Percentiles rank a stretch among this genome's conserved stretches.
Evolutionary conservation across 2,113 vertebrate genomes (phyloP).

Genomic region (Patagioenas fasciata): DNA sequence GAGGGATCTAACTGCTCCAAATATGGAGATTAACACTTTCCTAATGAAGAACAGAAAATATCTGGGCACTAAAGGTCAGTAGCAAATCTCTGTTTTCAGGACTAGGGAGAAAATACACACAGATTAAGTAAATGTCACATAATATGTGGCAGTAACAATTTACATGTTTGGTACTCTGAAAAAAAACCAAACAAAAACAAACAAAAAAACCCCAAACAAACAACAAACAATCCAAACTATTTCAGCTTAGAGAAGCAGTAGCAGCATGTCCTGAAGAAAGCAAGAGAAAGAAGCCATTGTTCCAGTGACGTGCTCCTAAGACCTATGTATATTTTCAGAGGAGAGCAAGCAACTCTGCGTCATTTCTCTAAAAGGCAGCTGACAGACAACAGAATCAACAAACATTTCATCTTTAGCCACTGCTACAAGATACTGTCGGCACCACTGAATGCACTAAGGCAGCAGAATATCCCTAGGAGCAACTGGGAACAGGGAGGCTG

Average conservation of each 20-base stretch:
- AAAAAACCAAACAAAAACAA: not conserved
- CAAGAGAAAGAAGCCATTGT: not conserved
- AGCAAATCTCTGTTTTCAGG: not conserved
- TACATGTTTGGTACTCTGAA: not conserved
- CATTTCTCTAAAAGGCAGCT: not conserved
- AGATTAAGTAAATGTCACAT: not conserved
- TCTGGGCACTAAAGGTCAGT: not conserved
- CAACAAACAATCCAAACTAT: not conserved
- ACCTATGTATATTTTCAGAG: not conserved
- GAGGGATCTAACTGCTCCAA: not conserved
- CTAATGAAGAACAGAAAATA: not conserved
- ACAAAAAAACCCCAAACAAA: not conserved
- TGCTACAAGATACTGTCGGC: not conserved
- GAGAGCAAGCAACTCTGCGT: not conserved
- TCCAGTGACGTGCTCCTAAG: not conserved
- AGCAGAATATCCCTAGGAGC: not conserved
- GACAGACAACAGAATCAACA: not conserved
- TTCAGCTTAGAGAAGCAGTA: not conserved
- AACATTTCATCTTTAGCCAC: not conserved
- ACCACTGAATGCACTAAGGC: not conserved
- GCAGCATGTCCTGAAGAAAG: not conserved
- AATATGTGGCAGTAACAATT: not conserved
- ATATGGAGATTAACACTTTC: not conserved
- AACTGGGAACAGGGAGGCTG: not conserved
- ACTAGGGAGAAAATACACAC: not conserved